These are phyloP conservation scores for Lochmaea capreae DNA, from an alignment of 2,888 invertebrate genomes.

Conservation along the genomic window DNA sequence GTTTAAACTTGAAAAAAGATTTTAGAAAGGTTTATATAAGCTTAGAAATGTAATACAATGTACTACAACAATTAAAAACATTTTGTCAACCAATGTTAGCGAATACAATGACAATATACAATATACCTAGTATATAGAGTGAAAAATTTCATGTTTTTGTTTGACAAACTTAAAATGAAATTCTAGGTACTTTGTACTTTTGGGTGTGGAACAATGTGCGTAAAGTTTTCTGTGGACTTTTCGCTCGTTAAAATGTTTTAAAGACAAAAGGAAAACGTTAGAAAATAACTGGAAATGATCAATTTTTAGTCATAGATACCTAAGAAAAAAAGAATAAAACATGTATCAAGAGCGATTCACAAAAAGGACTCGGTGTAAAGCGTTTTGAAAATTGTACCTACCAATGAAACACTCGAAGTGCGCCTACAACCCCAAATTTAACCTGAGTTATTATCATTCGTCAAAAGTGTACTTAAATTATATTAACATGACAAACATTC, in stretches of 20 bases:
- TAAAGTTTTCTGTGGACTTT: too few species aligned
- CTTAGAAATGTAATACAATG: constrained; percentile 1
- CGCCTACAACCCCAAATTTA: not conserved
- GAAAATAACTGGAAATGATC: too few species aligned
- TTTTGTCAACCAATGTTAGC: not conserved
- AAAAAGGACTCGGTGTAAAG: too few species aligned
- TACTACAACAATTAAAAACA: not conserved
- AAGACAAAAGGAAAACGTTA: too few species aligned
- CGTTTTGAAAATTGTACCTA: too few species aligned
- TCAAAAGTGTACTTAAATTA: not conserved
- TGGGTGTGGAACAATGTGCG: too few species aligned
- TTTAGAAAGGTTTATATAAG: constrained; percentile 16
- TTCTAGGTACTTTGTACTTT: too few species aligned
- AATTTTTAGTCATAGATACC: too few species aligned
- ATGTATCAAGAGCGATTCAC: too few species aligned
- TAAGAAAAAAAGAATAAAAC: too few species aligned
- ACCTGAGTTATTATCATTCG: not conserved
- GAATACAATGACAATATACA: not conserved
- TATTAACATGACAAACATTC: not conserved
- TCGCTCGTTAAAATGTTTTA: not conserved
- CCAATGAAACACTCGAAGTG: too few species aligned
- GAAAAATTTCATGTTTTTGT: not conserved
- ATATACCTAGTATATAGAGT: not conserved
- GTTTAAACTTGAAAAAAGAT: constrained; percentile 17
- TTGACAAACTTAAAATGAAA: too few species aligned